Evolutionary conservation across 2,113 vertebrate species (phyloP), one percentile per base, ranked within the genome.

Genomic region (Micronycteris hirsuta): DNA sequence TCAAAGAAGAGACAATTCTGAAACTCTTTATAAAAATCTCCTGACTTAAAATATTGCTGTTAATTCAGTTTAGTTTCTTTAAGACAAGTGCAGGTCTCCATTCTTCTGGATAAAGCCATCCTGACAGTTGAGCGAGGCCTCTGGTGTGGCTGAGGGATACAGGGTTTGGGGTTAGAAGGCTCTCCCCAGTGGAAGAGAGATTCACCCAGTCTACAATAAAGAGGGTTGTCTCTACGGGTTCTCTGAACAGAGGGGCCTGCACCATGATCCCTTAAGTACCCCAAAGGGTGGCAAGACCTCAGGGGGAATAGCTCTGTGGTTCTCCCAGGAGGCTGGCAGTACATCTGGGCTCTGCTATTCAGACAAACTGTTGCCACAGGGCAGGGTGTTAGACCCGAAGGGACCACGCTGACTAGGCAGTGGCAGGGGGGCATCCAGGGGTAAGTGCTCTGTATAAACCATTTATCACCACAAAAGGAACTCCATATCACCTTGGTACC

Each of bases 321-420:
- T 85, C 17, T 2, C 15, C 28, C 2, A 28, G 41, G n/a, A 76
- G 19, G 38, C n/a, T 77, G 81, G 38, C 52, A 22, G 36, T 58
- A 41, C 15, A 19, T 10, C 22, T 58, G 81, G 33, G 13, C 36
- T 84, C 49, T 36, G 33, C 26, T 26, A 20, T 63, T 31, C n/a
- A 63, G 78, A 73, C 17, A 43, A 36, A n/a, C 45, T 54, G 33
- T 43, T 71, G 47, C 4, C 47, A 58, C 88, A 85, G 0, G 1
- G 28, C 33, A 33, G 31, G 20, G 7, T 47, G n/a, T 80, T n/a
- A 77, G 45, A 43, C 14, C 1, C 15, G 70, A 68, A 17, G 5
- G 24, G 6, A 8, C 33, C 33, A 7, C 24, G 11, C n/a, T 5
- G 31, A 8, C 33, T 2, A 28, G n/a, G 45, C 1, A 1, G 11